These are phyloP conservation scores for Glaucopsyche alexis DNA, from an alignment of 2,888 invertebrate genomes.

Conservation along the genomic window DNA sequence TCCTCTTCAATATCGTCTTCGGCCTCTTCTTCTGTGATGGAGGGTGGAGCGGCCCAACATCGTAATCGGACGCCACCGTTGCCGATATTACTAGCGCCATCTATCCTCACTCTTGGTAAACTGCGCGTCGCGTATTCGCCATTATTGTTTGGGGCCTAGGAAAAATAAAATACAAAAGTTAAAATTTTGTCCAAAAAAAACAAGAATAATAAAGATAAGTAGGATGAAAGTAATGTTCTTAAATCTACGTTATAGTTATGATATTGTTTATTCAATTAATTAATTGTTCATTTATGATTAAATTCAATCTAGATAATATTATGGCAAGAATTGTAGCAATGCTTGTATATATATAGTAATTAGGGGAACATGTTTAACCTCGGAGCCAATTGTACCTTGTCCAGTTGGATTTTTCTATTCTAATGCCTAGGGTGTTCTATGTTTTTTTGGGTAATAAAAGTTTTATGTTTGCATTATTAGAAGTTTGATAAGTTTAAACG, in stretches of 20 bases:
- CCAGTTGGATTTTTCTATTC: too few relatives aligned
- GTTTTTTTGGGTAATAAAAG: too few relatives aligned
- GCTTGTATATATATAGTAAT: neutral
- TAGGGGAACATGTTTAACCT: too few relatives aligned
- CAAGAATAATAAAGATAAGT: neutral
- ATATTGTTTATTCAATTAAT: too few relatives aligned
- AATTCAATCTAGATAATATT: neutral
- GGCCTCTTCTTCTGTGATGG: conserved; percentile 84
- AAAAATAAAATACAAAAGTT: conserved; percentile 39
- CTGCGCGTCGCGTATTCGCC: conserved; percentile 69
- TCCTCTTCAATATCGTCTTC: conserved; percentile 81
- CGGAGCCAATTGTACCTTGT: too few relatives aligned
- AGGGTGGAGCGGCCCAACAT: conserved; percentile 83
- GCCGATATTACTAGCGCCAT: conserved; percentile 82
- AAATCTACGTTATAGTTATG: neutral
- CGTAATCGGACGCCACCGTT: conserved; percentile 82
- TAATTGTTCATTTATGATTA: neutral
- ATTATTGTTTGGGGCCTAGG: conserved; percentile 63
- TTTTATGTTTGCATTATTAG: too few relatives aligned
- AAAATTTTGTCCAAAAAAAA: neutral
- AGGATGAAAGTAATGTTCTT: neutral
- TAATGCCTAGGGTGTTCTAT: too few relatives aligned
- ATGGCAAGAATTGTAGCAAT: neutral
- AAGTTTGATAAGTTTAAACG: too few relatives aligned
- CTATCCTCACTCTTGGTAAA: conserved; percentile 84